phyloP scores from a whole-genome alignment of 2,113 vertebrate genomes.

The Tragelaphus strepsiceros region DNA sequence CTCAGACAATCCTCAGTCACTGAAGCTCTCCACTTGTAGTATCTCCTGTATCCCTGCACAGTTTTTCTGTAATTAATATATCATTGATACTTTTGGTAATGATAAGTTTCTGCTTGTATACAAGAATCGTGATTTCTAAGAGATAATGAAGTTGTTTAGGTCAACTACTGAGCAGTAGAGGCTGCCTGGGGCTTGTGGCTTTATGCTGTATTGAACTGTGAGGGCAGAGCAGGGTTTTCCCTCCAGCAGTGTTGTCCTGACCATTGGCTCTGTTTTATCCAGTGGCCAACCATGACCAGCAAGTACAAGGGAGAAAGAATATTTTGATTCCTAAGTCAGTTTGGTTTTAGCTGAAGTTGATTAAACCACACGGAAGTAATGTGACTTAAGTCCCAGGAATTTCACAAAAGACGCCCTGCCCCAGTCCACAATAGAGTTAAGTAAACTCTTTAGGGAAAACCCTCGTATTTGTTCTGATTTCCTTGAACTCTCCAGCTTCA shows the following conservation, averaged over 20 bases:
- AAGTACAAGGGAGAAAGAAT: no score
- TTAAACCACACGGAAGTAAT: no score
- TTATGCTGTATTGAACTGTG: neutral
- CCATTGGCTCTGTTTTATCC: no score
- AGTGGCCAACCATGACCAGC: no score
- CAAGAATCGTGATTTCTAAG: neutral
- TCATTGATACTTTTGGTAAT: neutral
- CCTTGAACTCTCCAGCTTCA: neutral
- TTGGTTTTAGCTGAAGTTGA: no score
- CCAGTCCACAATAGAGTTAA: no score
- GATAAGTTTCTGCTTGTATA: slow-evolving; percentile 25
- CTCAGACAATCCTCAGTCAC: neutral
- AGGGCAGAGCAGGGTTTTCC: neutral
- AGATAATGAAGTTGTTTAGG: neutral
- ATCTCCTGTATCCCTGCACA: neutral
- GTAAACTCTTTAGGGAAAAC: neutral
- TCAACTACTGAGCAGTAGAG: neutral
- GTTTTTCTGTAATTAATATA: slow-evolving; percentile 11
- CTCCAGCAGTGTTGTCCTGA: neutral
- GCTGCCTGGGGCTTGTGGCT: neutral
- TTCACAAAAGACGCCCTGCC: no score
- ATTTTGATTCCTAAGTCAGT: no score
- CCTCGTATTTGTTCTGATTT: neutral
- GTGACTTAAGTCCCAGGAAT: no score
- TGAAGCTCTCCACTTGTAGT: neutral